A percentile compares a stretch with the other conserved stretches of the same genome.
These are phyloP conservation scores for Drosophila flavopinicola DNA, from an alignment of 2,888 invertebrate species.

Conservation along the genomic window DNA sequence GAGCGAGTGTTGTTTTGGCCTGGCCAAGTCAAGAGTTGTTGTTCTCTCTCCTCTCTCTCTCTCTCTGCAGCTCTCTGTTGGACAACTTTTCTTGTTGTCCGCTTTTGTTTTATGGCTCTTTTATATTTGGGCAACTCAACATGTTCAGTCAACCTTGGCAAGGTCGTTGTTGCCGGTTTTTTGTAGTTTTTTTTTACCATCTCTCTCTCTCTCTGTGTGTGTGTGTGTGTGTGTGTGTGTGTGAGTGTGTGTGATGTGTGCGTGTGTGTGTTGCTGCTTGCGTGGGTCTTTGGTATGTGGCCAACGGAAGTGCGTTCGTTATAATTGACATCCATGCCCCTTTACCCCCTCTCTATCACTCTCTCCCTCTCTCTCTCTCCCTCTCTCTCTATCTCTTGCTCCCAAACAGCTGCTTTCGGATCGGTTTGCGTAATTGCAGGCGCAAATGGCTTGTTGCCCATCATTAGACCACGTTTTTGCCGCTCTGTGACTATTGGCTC, in stretches of 20 bases:
- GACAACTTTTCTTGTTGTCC: conserved; percentile 65
- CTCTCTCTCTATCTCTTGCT: background rate
- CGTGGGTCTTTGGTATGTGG: conserved; percentile 71
- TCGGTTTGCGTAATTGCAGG: conserved; percentile 66
- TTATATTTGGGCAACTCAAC: conserved; percentile 66
- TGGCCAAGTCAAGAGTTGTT: conserved; percentile 21
- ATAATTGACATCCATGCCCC: conserved; percentile 64
- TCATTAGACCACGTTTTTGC: conserved; percentile 61
- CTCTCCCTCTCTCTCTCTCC: conserved; percentile 1
- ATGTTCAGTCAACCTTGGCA: conserved; percentile 84
- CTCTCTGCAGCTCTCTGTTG: conserved; percentile 34
- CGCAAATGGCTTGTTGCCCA: conserved; percentile 62
- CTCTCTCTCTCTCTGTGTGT: conserved; percentile 2
- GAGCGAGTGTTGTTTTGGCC: conserved; percentile 25
- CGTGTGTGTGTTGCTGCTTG: conserved; percentile 33
- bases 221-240: conserved; percentile 28
- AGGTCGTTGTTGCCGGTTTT: conserved; percentile 83
- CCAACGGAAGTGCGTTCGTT: conserved; percentile 69
- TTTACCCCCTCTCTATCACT: conserved; percentile 2
- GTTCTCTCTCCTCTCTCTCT: conserved; percentile 15
- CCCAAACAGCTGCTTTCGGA: conserved; percentile 50
- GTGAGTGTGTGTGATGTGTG: conserved; percentile 25
- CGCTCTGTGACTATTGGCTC: conserved; percentile 15
- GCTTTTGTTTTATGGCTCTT: conserved; percentile 65
- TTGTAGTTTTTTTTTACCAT: conserved; percentile 48